Evolutionary conservation across 30 jellyfish, hydroid and myxozoan genomes (phyloP).

Genomic region (Pelagia noctiluca): DNA sequence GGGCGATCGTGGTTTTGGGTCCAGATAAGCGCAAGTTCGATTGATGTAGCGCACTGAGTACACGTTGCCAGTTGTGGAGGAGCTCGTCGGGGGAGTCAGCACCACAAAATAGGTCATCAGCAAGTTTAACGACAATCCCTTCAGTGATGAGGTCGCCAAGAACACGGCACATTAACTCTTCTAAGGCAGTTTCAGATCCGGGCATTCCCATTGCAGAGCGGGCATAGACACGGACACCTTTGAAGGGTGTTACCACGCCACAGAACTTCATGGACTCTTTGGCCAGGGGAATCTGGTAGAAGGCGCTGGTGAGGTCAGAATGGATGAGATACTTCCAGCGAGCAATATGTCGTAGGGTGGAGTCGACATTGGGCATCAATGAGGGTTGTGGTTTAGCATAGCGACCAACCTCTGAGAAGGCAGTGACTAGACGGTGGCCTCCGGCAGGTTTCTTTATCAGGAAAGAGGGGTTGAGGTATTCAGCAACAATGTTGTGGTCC

Average conservation of each 20-base stretch:
- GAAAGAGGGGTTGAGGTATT: constrained; percentile 78
- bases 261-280: constrained; percentile 65
- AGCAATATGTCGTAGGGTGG: constrained; percentile 71
- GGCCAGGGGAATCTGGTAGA: constrained; percentile 73
- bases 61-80: constrained; percentile 34
- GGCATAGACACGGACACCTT: constrained; percentile 62
- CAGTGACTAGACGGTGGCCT: constrained; percentile 73
- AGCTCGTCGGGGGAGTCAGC: constrained; percentile 32
- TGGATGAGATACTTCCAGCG: constrained; percentile 59
- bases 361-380: constrained; percentile 69
- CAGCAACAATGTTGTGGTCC: constrained; percentile 38
- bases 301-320: constrained; percentile 65
- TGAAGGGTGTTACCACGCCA: constrained; percentile 80
- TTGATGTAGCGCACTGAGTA: constrained; percentile 30
- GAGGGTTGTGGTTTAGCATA: constrained; percentile 78
- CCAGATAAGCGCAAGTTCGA: constrained; percentile 37
- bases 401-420: constrained; percentile 71
- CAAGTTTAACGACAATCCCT: constrained; percentile 60
- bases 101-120: constrained; percentile 72
- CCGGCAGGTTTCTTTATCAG: constrained; percentile 65
- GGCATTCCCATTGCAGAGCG: constrained; percentile 83
- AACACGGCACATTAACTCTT: constrained; percentile 67
- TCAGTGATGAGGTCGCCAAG: constrained; percentile 49
- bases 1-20: constrained; percentile 63
- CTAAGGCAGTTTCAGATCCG: constrained; percentile 77